phyloP scores from a whole-genome alignment of 1,140 invertebrate species.

The Philotrypesis tridentata region DNA sequence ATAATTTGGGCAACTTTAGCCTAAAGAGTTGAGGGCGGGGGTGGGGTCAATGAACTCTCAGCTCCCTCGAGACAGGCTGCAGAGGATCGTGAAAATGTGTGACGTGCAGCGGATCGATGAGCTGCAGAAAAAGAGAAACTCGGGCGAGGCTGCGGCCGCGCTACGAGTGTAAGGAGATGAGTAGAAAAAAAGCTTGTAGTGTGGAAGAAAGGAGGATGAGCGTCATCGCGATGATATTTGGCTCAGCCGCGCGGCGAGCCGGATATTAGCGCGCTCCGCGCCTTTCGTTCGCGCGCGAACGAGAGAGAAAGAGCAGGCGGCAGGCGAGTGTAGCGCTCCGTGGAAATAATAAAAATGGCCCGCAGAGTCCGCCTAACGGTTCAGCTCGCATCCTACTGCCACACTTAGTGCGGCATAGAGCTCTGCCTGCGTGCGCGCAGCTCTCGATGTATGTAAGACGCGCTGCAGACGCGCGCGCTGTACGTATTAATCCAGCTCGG shows the following conservation, averaged over 20 bases:
- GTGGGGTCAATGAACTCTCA: too few species aligned
- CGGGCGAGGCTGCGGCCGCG: too few species aligned
- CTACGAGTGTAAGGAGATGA: too few species aligned
- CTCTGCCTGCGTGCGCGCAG: too few species aligned
- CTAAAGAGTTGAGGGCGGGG: too few species aligned
- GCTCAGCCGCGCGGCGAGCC: background rate
- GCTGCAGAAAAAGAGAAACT: constrained; percentile 23
- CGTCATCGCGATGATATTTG: constrained; percentile 34
- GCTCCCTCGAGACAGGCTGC: too few species aligned
- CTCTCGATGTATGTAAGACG: constrained; percentile 13
- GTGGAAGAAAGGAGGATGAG: constrained; percentile 49
- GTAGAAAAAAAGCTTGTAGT: too few species aligned
- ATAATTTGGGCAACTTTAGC: too few species aligned
- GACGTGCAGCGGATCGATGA: too few species aligned
- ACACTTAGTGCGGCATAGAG: constrained; percentile 66
- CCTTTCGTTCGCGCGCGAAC: background rate
- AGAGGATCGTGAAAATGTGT: too few species aligned
- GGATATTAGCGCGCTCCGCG: constrained; percentile 35
- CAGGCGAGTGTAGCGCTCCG: background rate
- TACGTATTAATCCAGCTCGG: constrained; percentile 43
- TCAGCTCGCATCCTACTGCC: constrained; percentile 66
- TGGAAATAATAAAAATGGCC: constrained; percentile 61
- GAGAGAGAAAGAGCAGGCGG: constrained; percentile 9
- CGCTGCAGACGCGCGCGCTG: constrained; percentile 23
- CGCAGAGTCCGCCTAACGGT: constrained; percentile 62